Base-by-base conservation (phyloP, 1,140 invertebrate species). In the Aphidius gifuensis region DNA sequence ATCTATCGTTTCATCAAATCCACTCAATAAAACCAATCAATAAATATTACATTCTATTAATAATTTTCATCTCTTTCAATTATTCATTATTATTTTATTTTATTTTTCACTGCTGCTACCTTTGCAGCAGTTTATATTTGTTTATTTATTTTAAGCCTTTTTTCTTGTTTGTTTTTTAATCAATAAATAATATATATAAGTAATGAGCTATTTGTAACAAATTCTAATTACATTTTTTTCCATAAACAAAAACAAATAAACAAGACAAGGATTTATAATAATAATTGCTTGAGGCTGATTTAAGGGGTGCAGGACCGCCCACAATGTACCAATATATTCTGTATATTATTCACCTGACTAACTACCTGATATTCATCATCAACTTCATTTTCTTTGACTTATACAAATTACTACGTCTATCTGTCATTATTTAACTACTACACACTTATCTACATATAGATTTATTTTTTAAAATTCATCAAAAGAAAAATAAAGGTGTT, bases 221-320 rank as follows among this genome's bases (percentile, higher is more conserved):
- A 76, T 80, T 80, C 77, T 80, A 80, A 81, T 80, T 80, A 78
- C 78, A 7, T 75, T 67, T 70, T 69, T 76, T 77, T 81, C 75
- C 78, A 71, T 78, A 81, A 81, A 81, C 77, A 80, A 75, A 40
- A 60, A 53, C 49, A 45, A 61, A 67, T 64, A 63, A 69, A 68
- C 68, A 69, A 62, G 60, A 68, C 23, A 32, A 4, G 65, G 60
- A 68, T 73, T 75, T 71, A 76, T 72, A 70, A 74, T 42, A 45
- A 43, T 45, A 56, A 57, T 67, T 47, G 60, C 56, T 64, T 53
- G 40, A 61, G 73, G 74, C 71, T 81, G 78, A 79, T 81, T 80
- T 81, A 81, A 80, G 73, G 75, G 75, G 76, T 78, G 77, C 71
- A 73, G 77, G 75, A 79, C 79, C 78, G 78, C 78, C 78, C 75